Percentiles rank a stretch among this genome's conserved stretches.
phyloP scores from a whole-genome alignment of 1,140 invertebrate genomes.

The Monochamus saltuarius region DNA sequence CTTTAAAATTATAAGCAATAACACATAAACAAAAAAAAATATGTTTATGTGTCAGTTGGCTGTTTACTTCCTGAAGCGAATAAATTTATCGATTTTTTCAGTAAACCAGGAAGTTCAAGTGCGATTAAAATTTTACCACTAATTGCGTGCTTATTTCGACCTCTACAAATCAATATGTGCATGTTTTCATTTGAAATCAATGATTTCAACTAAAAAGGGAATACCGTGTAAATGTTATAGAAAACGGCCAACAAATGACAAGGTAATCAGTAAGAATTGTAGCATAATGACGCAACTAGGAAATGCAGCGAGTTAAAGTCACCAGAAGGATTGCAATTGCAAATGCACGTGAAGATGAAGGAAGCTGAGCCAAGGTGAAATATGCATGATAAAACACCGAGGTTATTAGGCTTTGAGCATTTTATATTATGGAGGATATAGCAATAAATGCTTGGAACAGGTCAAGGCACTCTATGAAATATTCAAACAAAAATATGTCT shows the following conservation, averaged over 20 bases:
- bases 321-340: conserved; percentile 3
- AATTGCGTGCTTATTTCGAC: conserved; percentile 12
- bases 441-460: background rate
- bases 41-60: no score
- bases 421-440: conserved; percentile 10
- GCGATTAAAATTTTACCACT: no score
- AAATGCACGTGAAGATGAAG: conserved; percentile 18
- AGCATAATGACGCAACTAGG: conserved; percentile 19
- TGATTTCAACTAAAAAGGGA: conserved; percentile 5
- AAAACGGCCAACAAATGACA: conserved; percentile 5
- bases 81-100: no score
- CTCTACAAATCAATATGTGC: conserved; percentile 10
- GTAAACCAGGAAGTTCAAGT: no score
- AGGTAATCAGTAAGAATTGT: conserved; percentile 14
- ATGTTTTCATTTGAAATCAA: conserved; percentile 9
- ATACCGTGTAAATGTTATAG: conserved; percentile 11
- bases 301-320: conserved; percentile 6
- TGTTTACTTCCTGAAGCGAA: no score
- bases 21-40: no score
- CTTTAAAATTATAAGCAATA: no score
- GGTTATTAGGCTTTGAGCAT: conserved; percentile 8
- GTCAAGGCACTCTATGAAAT: background rate
- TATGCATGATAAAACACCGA: conserved; percentile 10
- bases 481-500: background rate
- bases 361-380: conserved; percentile 16